Base-by-base conservation (phyloP, 2,797 vertebrate species). In the Lagocephalus sceleratus region DNA sequence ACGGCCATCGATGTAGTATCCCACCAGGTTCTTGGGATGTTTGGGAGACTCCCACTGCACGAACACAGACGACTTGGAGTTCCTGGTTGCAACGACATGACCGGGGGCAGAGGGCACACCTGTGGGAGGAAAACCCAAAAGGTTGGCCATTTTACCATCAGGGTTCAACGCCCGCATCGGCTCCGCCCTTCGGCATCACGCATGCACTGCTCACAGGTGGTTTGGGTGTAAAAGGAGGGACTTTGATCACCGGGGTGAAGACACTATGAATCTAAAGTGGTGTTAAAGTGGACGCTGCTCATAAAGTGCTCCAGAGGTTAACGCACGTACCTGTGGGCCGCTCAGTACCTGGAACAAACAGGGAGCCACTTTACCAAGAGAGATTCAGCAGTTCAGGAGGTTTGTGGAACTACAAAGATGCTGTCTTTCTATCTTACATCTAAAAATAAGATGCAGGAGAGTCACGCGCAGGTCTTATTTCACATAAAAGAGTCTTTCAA, bases 1-100 rank as follows among this genome's bases (percentile, higher is more conserved):
- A 0, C 90, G 93, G 47, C 87, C 93, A 3, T 99, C 97, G 47
- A 99, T 91, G 35, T 99, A 99, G 75, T 98, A 99, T 14, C 97
- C 97, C 54, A 98, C 85, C 3, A 98, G 90, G 76, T 89, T 85
- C 14, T 92, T 93, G 35, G 68, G 84, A 0, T 90, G 83, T 71
- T 92, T 95, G 6, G 97, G 91, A 47, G 86, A 54, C 5, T 94
- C 93, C 95, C 97, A 99, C 20, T 97, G 93, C 26, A 99, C 94
- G 29, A 97, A 94, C 25, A 96, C 94, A 0, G 97, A 99, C 0
- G 93, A 92, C 86, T 91, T 99, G 20, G 94, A 95, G 85, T 99
- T 96, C 66, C 94, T 94, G 56, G 94, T 91, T 23, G 92, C 92
- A 0, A 92, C 82, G 1, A 97, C 89, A 10, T 86, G 83, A 47